Evolutionary conservation across 2,797 vertebrate genomes (phyloP), one percentile per base, ranked within the genome.

Genomic region (Cuculus canorus): DNA sequence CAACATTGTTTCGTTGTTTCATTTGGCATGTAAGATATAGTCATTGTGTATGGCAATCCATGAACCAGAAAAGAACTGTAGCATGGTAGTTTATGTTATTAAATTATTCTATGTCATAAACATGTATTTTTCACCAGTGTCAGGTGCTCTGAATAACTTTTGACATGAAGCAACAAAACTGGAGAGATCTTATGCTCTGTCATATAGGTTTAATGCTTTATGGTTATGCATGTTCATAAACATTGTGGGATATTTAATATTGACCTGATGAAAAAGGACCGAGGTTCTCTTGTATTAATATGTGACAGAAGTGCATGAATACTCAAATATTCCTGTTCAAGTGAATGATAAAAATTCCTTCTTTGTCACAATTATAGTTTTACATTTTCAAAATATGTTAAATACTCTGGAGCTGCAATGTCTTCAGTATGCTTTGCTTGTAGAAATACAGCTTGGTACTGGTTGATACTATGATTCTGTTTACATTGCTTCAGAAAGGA

Each of bases 401-500:
- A 92, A 43, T 57, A 39, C 10, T n/a, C 30, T 47, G 52, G 45
- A 71, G 39, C 11, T 60, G 52, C 52, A 53, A 3, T 76, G 86
- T 69, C 50, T 72, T 75, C 41, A 45, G 76, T 86, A 92, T 66
- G 18, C 48, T 81, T 81, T 88, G 30, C 69, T 81, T 4, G 2
- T 90, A 56, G 82, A 77, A 88, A 64, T 2, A 0, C 15, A 76
- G 56, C 15, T 82, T 13, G 39, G 0, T 60, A 21, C 45, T 83
- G 47, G 70, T 70, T 60, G 39, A 22, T 82, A 23, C 37, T 84
- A 14, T 89, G 69, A 25, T 83, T 91, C 91, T 96, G 85, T 94
- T 93, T 93, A 81, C 59, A n/a, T 72, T 5, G 57, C 56, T 90
- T 60, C 73, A 82, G 81, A 86, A 82, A 86, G 35, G 52, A 92